Conservation (phyloP, 35 echinoderm and acorn worm species). For the Anneissia japonica region DNA sequence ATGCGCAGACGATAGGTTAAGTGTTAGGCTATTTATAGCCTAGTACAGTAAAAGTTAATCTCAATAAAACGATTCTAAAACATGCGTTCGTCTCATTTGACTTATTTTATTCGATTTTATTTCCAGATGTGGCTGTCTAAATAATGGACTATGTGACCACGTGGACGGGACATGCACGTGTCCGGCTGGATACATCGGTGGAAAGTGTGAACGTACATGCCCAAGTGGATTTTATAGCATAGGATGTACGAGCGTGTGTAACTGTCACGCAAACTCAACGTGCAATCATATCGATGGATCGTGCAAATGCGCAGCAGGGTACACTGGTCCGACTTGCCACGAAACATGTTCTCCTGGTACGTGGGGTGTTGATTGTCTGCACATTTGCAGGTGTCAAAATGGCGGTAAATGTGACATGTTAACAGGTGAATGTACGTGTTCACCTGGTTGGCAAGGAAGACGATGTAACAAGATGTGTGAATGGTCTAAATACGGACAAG, state of each 20-base stretch:
- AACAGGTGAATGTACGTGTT: slow-evolving; percentile 2
- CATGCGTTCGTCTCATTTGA: not conserved
- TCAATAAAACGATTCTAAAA: not conserved
- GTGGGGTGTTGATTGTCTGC: not conserved
- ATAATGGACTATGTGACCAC: slow-evolving; percentile 10
- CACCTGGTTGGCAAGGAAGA: slow-evolving; percentile 23
- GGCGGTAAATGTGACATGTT: not conserved
- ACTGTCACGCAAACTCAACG: not conserved
- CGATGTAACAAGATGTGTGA: slow-evolving; percentile 25
- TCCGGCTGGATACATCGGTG: slow-evolving; percentile 42
- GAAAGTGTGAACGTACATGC: slow-evolving; percentile 26
- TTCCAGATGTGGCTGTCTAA: not conserved
- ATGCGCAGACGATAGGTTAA: too few species aligned
- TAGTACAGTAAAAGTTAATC: too few species aligned
- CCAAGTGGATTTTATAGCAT: not conserved
- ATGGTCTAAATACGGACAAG: not conserved
- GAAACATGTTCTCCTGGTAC: not conserved
- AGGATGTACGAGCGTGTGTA: not conserved
- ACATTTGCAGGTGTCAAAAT: slow-evolving; percentile 9
- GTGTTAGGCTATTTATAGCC: too few species aligned
- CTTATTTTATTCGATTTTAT: not conserved
- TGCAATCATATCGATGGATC: not conserved
- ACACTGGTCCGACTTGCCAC: not conserved
- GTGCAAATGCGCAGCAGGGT: not conserved
- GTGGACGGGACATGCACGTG: slow-evolving; percentile 63